Percentiles rank a stretch among this genome's conserved stretches.
phyloP scores from a whole-genome alignment of 2,113 vertebrate genomes.

The Leptocoma aspasia region DNA sequence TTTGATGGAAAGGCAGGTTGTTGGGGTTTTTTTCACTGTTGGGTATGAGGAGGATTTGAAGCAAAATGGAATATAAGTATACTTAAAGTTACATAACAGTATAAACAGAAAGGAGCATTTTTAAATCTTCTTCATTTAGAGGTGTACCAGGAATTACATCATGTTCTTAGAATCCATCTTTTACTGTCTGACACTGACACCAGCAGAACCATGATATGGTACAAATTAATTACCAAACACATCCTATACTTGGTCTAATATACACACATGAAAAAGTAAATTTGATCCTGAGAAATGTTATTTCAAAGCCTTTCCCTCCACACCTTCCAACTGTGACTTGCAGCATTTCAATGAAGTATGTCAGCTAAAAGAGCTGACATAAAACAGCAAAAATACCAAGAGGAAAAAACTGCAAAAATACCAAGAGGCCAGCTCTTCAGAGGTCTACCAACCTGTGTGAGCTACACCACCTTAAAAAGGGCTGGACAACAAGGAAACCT shows the following conservation, averaged over 20 bases:
- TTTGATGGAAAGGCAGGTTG: not conserved
- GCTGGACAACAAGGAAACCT: not conserved
- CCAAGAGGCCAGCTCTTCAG: not conserved
- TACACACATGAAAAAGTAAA: fast-evolving
- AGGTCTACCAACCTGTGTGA: not conserved
- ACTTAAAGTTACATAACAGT: not conserved
- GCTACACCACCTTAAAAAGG: not conserved
- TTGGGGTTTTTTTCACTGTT: not conserved
- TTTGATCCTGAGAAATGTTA: not conserved
- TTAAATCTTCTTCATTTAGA: not conserved
- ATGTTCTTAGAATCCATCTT: not conserved
- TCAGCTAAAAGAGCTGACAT: not conserved
- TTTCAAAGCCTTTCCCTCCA: not conserved
- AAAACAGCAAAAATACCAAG: not conserved
- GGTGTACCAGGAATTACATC: not conserved
- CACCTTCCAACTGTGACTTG: not conserved
- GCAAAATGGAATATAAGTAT: not conserved
- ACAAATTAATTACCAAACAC: not conserved
- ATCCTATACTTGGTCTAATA: not conserved
- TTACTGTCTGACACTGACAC: not conserved
- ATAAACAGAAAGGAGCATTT: not conserved
- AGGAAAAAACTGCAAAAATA: not conserved
- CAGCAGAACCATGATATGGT: not conserved
- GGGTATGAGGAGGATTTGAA: not conserved
- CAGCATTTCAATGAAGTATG: not conserved